Percentiles rank a stretch among this genome's conserved stretches.
Conservation (phyloP, 2,888 invertebrate genomes). For the Melipona bicolor region DNA sequence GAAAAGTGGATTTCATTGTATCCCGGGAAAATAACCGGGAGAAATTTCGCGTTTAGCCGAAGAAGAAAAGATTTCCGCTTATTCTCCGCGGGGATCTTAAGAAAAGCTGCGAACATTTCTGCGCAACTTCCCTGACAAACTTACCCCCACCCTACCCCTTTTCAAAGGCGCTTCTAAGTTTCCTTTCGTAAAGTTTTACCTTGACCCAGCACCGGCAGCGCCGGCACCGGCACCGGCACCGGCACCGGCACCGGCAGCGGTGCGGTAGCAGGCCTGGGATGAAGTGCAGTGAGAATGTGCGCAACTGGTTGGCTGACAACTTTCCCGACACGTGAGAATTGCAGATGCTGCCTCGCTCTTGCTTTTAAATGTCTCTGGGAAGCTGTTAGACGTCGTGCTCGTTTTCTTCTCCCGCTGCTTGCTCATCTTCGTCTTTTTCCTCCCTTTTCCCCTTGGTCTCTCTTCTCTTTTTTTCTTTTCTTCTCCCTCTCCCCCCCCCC, state of each 20-base stretch:
- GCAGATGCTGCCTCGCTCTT: constrained; percentile 54
- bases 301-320: constrained; percentile 71
- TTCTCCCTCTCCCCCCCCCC: no score
- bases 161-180: constrained; percentile 52
- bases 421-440: constrained; percentile 17
- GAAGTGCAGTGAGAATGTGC: constrained; percentile 69
- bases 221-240: no score
- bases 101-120: constrained; percentile 69
- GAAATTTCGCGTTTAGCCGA: constrained; percentile 40
- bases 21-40: constrained; percentile 17
- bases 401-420: constrained; percentile 15
- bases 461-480: not conserved
- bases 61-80: constrained; percentile 57
- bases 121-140: constrained; percentile 61
- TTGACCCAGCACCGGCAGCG: constrained; percentile 59
- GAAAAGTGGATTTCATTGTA: constrained; percentile 41
- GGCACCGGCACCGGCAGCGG: no score
- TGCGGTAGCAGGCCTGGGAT: constrained; percentile 20
- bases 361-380: constrained; percentile 54
- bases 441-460: not conserved
- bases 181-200: constrained; percentile 73
- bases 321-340: constrained; percentile 70
- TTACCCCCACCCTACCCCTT: constrained; percentile 43
- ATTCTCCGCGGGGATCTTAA: constrained; percentile 53
- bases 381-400: constrained; percentile 42